phyloP scores from a whole-genome alignment of 2,888 invertebrate genomes.

The Belgica antarctica region DNA sequence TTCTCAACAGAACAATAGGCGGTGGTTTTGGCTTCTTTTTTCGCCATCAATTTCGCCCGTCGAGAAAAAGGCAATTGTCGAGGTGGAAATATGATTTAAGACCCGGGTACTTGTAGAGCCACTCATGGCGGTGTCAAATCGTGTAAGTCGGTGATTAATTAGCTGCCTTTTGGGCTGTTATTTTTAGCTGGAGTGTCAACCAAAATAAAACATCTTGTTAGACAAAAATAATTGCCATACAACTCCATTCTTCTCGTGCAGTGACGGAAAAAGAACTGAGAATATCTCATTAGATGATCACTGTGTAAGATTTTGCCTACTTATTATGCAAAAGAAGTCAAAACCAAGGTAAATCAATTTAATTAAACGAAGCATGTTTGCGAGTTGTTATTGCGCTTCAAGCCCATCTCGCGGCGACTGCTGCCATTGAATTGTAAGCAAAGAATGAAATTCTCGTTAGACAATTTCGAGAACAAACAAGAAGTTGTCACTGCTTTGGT shows the following conservation, averaged over 20 bases:
- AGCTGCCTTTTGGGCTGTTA: background rate
- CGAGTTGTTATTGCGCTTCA: background rate
- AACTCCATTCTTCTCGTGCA: background rate
- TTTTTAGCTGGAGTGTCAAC: background rate
- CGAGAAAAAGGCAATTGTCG: background rate
- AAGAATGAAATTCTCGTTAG: constrained; percentile 27
- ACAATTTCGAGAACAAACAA: constrained; percentile 24
- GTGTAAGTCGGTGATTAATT: constrained; percentile 21
- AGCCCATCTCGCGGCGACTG: too few relatives aligned
- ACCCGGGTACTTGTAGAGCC: background rate
- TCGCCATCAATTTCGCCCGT: background rate
- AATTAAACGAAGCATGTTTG: constrained; percentile 10
- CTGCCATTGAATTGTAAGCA: constrained; percentile 2
- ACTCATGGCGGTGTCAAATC: constrained; percentile 3
- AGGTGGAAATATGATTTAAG: background rate
- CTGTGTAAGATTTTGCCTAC: background rate
- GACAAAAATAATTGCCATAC: constrained; percentile 29
- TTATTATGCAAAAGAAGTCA: constrained; percentile 1
- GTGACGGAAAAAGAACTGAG: background rate
- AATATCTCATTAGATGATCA: background rate
- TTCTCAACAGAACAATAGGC: background rate
- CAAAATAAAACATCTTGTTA: constrained; percentile 29
- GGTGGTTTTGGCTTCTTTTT: background rate
- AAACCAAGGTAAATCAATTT: constrained; percentile 18
- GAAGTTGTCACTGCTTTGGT: constrained; percentile 1